Conservation (phyloP, 2,888 invertebrate species). For the Ashinkailepas kermadecensis region DNA sequence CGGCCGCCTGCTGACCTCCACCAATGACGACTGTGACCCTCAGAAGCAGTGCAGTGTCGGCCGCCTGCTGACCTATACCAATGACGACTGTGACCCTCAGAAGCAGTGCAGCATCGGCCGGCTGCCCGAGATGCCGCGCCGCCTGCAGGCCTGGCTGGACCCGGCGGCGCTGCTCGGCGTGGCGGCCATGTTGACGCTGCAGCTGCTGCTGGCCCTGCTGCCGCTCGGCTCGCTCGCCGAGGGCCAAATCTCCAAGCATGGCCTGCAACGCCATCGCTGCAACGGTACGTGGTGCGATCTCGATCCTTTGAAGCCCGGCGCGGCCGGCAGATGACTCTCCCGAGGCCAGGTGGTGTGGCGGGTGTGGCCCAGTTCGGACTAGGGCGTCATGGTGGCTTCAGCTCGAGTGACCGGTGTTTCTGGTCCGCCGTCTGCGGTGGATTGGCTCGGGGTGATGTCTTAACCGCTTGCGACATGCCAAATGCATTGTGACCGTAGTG, state of each 20-base stretch:
- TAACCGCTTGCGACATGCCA: too few species aligned
- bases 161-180: neutral
- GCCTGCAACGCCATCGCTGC: neutral
- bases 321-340: too few species aligned
- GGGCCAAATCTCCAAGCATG: conserved; percentile 23
- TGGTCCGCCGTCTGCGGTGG: too few species aligned
- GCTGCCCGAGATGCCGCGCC: neutral
- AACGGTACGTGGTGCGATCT: neutral
- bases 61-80: neutral
- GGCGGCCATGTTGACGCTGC: conserved; percentile 24
- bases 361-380: too few species aligned
- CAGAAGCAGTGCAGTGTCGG: too few species aligned
- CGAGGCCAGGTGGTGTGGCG: too few species aligned
- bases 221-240: conserved; percentile 29
- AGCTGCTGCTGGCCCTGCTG: conserved; percentile 28
- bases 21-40: neutral
- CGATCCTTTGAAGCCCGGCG: too few species aligned
- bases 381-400: too few species aligned
- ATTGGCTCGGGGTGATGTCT: too few species aligned
- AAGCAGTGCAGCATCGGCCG: neutral
- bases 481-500: too few species aligned
- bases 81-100: neutral
- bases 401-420: too few species aligned
- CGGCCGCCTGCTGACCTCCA: neutral
- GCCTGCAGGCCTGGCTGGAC: neutral